Percentiles rank a stretch among this genome's conserved stretches.
These are phyloP conservation scores for Picathartes gymnocephalus DNA, from an alignment of 2,113 vertebrate species.

Conservation along the genomic window DNA sequence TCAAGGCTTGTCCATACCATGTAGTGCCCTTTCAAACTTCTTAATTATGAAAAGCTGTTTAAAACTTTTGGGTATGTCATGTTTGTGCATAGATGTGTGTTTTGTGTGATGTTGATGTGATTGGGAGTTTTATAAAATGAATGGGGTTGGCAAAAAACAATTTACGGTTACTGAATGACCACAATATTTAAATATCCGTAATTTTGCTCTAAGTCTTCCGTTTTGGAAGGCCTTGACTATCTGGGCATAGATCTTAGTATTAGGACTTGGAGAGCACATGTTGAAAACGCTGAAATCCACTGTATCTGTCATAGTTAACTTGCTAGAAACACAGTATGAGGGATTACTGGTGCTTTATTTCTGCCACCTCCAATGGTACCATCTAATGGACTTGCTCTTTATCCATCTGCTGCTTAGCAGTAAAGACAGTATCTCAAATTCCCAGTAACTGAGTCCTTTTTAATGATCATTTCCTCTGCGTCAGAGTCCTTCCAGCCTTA, in stretches of 20 bases:
- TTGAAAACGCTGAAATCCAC: neutral
- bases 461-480: neutral
- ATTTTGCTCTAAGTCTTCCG: neutral
- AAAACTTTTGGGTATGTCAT: neutral
- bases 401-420: neutral
- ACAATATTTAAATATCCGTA: neutral
- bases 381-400: neutral
- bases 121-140: neutral
- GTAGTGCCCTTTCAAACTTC: neutral
- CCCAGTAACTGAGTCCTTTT: neutral
- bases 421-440: neutral
- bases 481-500: neutral
- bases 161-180: neutral
- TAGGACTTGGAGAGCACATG: neutral
- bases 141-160: neutral
- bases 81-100: neutral
- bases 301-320: neutral
- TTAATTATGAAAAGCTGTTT: neutral
- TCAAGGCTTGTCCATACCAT: neutral
- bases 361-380: neutral
- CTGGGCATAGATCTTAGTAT: neutral
- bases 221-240: neutral
- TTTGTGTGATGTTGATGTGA: neutral
- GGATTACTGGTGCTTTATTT: neutral
- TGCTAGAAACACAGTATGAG: neutral